Base-by-base conservation (phyloP, 2,113 vertebrate genomes). In the Cranoglanis bouderius region DNA sequence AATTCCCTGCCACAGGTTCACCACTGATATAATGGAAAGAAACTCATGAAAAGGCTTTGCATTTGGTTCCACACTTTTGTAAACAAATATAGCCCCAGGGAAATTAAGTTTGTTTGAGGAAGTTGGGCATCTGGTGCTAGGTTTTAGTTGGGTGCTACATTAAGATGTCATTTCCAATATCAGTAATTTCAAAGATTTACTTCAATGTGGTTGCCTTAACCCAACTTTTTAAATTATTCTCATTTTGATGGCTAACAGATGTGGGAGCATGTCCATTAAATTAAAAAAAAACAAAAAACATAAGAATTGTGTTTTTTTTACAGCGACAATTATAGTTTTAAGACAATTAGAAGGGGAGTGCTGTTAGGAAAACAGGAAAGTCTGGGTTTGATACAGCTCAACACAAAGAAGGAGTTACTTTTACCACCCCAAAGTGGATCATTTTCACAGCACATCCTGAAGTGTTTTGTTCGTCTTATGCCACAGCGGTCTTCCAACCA, bases 21-120 rank as follows among this genome's bases (percentile, higher is more conserved):
- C 89, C 72, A 67, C 91, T 3, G 82, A 19, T 40, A 89, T 94
- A 91, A 94, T 93, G 91, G 94, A 90, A 88, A 65, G 90, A 87
- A 91, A 88, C 38, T 87, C 90, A 91, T 90, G 90, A 51, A 53
- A 89, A 59, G 85, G 5, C 55, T 40, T 43, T 86, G 65, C 8
- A 43, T 84, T 84, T 88, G 85, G 87, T n/a, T 65, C 88, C 77
- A 86, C 61, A 82, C 84, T 85, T 93, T 91, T 86, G 61, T 61
- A 90, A 91, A 90, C 89, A 89, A 89, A 90, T 85, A 89, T 81
- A 53, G 77, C 88, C 87, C 55, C 53, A 57, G 89, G 85, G 70
- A 88, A 88, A 88, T 77, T 88, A 84, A 88, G 24, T 77, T 59
- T 88, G 81, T 84, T 88, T 88, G 43, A 38, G 53, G 61, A 86